Evolutionary conservation across 1,140 invertebrate species (phyloP), one percentile per base, ranked within the genome.

Genomic region (Neocloeon triangulifer): DNA sequence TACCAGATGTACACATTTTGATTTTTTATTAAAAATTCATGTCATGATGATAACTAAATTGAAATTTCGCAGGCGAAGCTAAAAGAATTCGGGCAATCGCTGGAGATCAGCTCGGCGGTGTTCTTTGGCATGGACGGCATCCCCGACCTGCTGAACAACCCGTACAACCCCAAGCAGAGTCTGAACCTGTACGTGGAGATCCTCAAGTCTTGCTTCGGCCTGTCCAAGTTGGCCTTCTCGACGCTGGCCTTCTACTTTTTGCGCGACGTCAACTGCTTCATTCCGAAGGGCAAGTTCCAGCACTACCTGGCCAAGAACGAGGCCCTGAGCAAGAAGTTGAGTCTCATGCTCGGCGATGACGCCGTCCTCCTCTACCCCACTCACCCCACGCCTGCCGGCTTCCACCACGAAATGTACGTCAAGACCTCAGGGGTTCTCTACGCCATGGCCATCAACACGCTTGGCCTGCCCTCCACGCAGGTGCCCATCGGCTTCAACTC

Each of bases 331-430:
- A 36, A 51, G 25, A 47, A 54, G 25, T 44, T 62, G 20, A 19
- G 39, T 31, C 52, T 61, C 15, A 30, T 56, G 6, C 50, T 73
- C 2, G 62, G 66, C 14, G 53, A 65, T 2, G 53, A 73, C 44
- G 75, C 70, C 2, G 64, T 88, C 14, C 51, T 86, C n/a, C 44
- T 86, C 2, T 77, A 69, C 43, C 81, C 81, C 7, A 66, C 68
- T 4, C 71, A 71, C 51, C 64, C 63, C 6, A 49, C 50, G 6
- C 37, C 61, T 1, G 74, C 78, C 1, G 59, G 67, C 1, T 63
- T 64, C 31, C 71, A 77, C 44, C 53, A 63, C 30, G 59, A 66
- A 39, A 61, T 65, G 15, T 47, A 66, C 30, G 43, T 66, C 25
- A 61, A 59, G 8, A 51, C 64, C 7, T 55, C 66, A 27, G 69